Evolutionary conservation across 2,797 vertebrate genomes (phyloP), one percentile per base, ranked within the genome.

Genomic region (Phylloscopus collybita): DNA sequence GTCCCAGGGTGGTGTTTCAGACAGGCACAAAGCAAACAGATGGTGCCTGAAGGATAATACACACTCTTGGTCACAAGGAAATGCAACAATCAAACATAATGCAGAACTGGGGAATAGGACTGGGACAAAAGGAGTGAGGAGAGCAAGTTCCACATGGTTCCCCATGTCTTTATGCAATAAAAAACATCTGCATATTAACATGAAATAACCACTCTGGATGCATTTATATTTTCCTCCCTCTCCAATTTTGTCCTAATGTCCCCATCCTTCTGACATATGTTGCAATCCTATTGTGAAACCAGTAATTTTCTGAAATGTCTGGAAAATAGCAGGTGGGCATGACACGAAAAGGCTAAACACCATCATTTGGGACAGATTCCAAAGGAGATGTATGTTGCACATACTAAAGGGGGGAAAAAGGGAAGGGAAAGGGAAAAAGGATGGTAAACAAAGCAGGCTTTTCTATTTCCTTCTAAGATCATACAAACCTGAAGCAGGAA

Each of bases 191-290:
- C 88, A 83, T 92, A 95, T 96, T 96, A 87, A 67, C 83, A 93
- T 92, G 92, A 96, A 96, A 91, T 94, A 91, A 93, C 80, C 91
- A 88, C 53, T 93, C 83, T 94, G 80, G 73, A 73, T 53, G 47
- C 67, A 44, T 80, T 95, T 53, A 17, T 80, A 9, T 32, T 84
- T 79, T 93, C 34, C n/a, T 90, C 62, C 56, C 64, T n/a, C 67
- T 88, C 67, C 78, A 70, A 7, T 92, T 94, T 93, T 66, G 56
- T 80, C 62, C 70, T 51, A 56, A 80, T 36, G 60, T 87, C 65
- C 62, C 74, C 3, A 2, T 54, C 53, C 75, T 51, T 83, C 84
- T 75, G 87, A 91, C 82, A 93, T 88, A 78, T 62, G 80, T 74
- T 69, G 73, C 73, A 88, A 86, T 79, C 66, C 47, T 80, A 53